Base-by-base conservation (phyloP, 2,888 invertebrate species). In the Ectemnius cavifrons region DNA sequence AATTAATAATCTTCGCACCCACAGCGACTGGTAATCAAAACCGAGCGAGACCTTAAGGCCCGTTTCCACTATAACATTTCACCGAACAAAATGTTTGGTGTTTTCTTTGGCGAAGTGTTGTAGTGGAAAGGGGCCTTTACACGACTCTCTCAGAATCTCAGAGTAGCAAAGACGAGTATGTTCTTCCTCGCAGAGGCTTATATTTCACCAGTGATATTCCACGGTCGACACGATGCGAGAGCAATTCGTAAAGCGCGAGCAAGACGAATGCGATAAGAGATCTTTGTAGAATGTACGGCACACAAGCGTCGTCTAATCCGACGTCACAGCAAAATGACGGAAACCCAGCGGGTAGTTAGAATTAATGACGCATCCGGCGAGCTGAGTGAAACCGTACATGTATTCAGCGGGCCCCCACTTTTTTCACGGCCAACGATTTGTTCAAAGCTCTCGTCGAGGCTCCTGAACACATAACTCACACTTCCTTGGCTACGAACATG, bases 391-490 rank as follows among this genome's bases (percentile, higher is more conserved):
- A 16, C 14, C 52, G 5, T 37, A 52, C 52, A 52, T 16, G 52
- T 52, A 52, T 52, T 16, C 52, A 52, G 2, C 14, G n/a, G 52
- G 52, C 52, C 16, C 16, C 52, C 16, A 16, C 52, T 52, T 20
- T 61, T 63, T 56, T 20, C 58, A 13, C 16, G 16, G 28, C 67
- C 60, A 67, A 68, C 62, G 59, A 63, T 61, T 69, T 27, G 23
- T 46, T 61, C 63, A 75, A 75, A 57, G 77, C 68, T 72, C 71
- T 72, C 71, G 65, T 76, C 4, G 67, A 69, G 27, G 57, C 37
- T 37, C 37, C 37, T 8, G 37, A 37, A 37, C 37, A 11, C 37
- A 37, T 37, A 37, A 37, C 37, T 37, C 37, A 37, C 8, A 37
- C 37, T 37, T 11, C 37, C 37, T 37, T 37, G 37, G 37, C 37